Base-by-base conservation (phyloP, 2,113 vertebrate genomes). In the Ammodytes marinus region DNA sequence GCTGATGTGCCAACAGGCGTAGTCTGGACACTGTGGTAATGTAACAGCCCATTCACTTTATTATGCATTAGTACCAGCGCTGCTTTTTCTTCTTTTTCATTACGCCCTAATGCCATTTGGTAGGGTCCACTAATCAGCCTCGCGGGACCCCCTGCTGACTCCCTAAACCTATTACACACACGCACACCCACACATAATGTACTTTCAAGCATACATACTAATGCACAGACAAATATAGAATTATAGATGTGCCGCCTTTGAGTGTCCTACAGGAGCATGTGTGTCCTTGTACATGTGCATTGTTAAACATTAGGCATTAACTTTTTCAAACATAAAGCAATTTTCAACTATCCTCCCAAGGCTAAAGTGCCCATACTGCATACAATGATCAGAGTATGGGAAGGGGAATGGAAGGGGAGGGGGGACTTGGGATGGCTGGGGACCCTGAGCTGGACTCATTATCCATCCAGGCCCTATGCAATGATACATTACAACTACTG, bases 51-150 rank as follows among this genome's bases (percentile, higher is more conserved):
- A 89, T 93, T 90, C 89, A 80, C 87, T 91, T 93, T 88, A 92
- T 89, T 88, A 91, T 79, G 79, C 88, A 91, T 93, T 90, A 88
- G 88, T 74, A 88, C 59, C 80, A 77, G 68, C 35, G 74, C 76
- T 89, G 87, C 82, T 74, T 86, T 88, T 1, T 27, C 27, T 27
- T 27, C 27, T 27, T 1, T 68, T 92, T 91, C 88, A 94, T 93
- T 93, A 90, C 65, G 82, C 66, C 84, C 90, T 90, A 92, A 94
- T 93, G 88, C 86, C 90, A 94, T 92, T 95, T 92, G 86, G 88
- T 90, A 81, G 83, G 86, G 86, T 87, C 88, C 85, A 87, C 88
- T 93, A 95, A 95, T 91, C 90, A 92, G 90, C 74, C 91, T 90
- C 85, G 0, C 2, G 67, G 78, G 90, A 87, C 81, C 83, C 27